Percentiles rank a stretch among this genome's conserved stretches.
These are phyloP conservation scores for Cordylochernes scorpioides DNA, from an alignment of 2,888 invertebrate species.

Conservation along the genomic window DNA sequence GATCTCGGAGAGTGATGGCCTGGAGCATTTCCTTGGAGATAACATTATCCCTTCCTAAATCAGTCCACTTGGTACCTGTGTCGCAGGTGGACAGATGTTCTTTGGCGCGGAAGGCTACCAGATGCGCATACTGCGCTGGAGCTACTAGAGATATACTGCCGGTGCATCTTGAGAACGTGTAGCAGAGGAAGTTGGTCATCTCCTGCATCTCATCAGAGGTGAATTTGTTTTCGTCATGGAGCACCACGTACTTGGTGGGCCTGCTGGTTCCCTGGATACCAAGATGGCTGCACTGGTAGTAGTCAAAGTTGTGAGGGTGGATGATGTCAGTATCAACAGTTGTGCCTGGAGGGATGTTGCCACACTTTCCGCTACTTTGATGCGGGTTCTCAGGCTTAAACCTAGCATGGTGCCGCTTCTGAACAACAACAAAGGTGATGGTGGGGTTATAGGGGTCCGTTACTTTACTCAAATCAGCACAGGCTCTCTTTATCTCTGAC, in stretches of 20 bases:
- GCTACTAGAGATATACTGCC: slow-evolving; percentile 18
- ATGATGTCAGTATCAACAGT: slow-evolving; percentile 59
- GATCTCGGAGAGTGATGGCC: too few species aligned
- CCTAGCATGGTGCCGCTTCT: slow-evolving; percentile 85
- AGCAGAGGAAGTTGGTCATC: slow-evolving; percentile 16
- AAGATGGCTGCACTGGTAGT: slow-evolving; percentile 45
- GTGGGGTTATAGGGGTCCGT: slow-evolving; percentile 36
- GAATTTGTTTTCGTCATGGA: slow-evolving; percentile 15
- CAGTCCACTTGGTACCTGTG: too few species aligned
- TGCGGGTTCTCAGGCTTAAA: slow-evolving; percentile 12
- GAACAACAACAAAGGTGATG: slow-evolving; percentile 72
- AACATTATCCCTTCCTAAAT: too few species aligned
- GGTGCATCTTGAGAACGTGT: slow-evolving; percentile 17
- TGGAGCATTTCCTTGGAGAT: too few species aligned
- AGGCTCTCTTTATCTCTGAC: slow-evolving; percentile 34
- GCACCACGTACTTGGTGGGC: slow-evolving; percentile 11
- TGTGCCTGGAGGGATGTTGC: slow-evolving; percentile 58
- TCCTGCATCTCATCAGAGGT: slow-evolving; percentile 13
- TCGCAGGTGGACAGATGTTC: slow-evolving; percentile 2
- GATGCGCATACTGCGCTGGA: slow-evolving; percentile 17
- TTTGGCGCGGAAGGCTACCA: slow-evolving; percentile 13
- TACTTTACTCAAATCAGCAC: slow-evolving; percentile 26
- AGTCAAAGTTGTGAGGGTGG: slow-evolving; percentile 60
- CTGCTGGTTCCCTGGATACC: slow-evolving; percentile 24
- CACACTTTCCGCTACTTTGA: slow-evolving; percentile 18